These are phyloP conservation scores for Champsocephalus gunnari DNA, from an alignment of 2,797 vertebrate genomes.

Conservation along the genomic window DNA sequence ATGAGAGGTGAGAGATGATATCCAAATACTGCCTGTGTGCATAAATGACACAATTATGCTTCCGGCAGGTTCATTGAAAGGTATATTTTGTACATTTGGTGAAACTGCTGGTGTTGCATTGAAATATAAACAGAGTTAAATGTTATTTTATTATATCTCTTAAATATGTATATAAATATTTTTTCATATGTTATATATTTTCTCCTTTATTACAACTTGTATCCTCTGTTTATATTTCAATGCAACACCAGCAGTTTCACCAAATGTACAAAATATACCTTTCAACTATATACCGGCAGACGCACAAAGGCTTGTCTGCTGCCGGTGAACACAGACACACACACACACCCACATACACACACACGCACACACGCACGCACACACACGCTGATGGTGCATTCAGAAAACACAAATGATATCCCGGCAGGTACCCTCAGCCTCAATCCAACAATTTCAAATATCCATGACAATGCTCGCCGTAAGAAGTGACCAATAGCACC, in stretches of 20 bases:
- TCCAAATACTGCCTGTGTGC: constrained; percentile 15
- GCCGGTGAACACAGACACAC: constrained; percentile 3
- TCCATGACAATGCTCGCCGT: constrained; percentile 51
- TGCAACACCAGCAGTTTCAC: no score
- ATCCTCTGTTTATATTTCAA: no score
- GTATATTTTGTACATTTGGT: no score
- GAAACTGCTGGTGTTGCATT: no score
- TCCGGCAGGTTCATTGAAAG: no score
- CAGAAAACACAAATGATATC: constrained; percentile 49
- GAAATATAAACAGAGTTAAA: no score
- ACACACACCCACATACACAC: constrained; percentile 4
- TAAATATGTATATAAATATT: no score
- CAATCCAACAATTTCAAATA: constrained; percentile 60
- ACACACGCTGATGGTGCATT: constrained; percentile 12
- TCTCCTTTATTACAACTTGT: no score
- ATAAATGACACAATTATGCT: constrained; percentile 30
- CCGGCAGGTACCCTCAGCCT: constrained; percentile 39
- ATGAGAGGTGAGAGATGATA: background rate
- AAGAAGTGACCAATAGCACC: constrained; percentile 35
- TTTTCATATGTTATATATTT: no score
- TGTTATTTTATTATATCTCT: no score
- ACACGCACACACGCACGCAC: background rate
- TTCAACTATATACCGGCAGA: background rate
- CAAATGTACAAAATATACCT: no score
- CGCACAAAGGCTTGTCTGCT: constrained; percentile 23